Percentiles rank a stretch among this genome's conserved stretches.
Conservation (phyloP, 2,888 invertebrate genomes). For the Orgyia antiqua region DNA sequence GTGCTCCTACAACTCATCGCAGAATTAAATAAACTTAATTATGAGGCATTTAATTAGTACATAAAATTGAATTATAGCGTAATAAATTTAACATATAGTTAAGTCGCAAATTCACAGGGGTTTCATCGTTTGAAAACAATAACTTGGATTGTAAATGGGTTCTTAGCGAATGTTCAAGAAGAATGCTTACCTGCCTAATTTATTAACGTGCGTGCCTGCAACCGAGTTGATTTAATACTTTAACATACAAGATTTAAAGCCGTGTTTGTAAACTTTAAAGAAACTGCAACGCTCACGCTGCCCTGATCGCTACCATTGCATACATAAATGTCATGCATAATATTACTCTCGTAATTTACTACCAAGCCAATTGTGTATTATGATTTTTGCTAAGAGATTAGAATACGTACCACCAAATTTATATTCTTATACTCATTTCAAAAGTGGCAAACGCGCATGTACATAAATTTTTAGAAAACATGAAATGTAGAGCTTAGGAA, state of each 20-base stretch:
- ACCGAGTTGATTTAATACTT: slow-evolving; percentile 32
- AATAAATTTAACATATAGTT: slow-evolving; percentile 33
- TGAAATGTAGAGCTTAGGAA: too few species aligned
- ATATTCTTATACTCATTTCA: too few species aligned
- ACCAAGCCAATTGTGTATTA: too few species aligned
- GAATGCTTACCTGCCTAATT: slow-evolving; percentile 33
- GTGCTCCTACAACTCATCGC: too few species aligned
- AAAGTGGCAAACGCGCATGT: too few species aligned
- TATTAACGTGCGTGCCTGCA: slow-evolving; percentile 29
- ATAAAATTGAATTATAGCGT: slow-evolving; percentile 37
- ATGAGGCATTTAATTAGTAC: slow-evolving; percentile 32
- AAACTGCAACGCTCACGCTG: slow-evolving; percentile 8
- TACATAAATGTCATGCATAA: too few species aligned
- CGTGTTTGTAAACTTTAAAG: slow-evolving; percentile 26
- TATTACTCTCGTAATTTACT: too few species aligned
- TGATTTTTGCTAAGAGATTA: too few species aligned
- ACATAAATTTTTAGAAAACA: too few species aligned
- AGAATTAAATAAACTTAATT: slow-evolving; percentile 31
- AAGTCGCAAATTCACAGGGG: slow-evolving; percentile 22
- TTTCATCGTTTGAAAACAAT: slow-evolving; percentile 31
- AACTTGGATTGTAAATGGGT: slow-evolving; percentile 21
- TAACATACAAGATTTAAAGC: slow-evolving; percentile 33
- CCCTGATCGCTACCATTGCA: too few species aligned
- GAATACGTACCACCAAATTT: too few species aligned
- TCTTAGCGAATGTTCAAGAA: slow-evolving; percentile 22